phyloP scores from a whole-genome alignment of 2,797 vertebrate species.

The Scyliorhinus canicula region DNA sequence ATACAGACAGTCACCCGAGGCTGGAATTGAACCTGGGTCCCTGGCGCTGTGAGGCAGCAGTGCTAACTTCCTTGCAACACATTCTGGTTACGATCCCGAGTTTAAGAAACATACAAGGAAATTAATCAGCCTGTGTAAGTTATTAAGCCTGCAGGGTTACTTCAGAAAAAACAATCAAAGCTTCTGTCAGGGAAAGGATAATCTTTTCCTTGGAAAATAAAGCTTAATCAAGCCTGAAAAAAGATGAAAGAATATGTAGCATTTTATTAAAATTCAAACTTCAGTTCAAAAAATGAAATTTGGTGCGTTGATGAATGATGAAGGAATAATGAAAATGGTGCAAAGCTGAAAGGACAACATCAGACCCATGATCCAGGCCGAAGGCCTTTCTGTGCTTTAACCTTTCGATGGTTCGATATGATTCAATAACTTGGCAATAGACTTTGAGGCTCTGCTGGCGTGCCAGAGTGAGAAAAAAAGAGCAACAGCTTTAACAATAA shows the following conservation, averaged over 20 bases:
- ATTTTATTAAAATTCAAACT: neutral
- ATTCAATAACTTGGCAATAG: neutral
- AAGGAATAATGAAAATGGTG: neutral
- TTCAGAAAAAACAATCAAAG: neutral
- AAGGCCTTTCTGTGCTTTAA: neutral
- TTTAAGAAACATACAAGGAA: constrained; percentile 6
- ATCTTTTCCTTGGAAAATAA: neutral
- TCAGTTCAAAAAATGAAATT: neutral
- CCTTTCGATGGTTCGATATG: neutral
- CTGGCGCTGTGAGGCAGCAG: no score
- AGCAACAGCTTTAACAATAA: constrained; percentile 14
- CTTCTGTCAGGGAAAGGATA: neutral
- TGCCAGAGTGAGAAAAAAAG: neutral
- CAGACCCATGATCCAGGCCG: no score
- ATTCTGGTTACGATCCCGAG: neutral
- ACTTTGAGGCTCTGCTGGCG: neutral
- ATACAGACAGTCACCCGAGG: no score
- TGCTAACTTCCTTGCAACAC: no score
- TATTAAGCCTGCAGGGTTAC: neutral
- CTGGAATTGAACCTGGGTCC: no score
- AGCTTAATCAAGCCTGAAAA: neutral
- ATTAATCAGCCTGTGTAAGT: neutral
- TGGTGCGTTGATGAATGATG: neutral
- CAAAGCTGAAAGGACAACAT: neutral
- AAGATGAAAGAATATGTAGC: neutral